phyloP scores from a whole-genome alignment of 2,113 vertebrate species.

The Bostrychus sinensis region DNA sequence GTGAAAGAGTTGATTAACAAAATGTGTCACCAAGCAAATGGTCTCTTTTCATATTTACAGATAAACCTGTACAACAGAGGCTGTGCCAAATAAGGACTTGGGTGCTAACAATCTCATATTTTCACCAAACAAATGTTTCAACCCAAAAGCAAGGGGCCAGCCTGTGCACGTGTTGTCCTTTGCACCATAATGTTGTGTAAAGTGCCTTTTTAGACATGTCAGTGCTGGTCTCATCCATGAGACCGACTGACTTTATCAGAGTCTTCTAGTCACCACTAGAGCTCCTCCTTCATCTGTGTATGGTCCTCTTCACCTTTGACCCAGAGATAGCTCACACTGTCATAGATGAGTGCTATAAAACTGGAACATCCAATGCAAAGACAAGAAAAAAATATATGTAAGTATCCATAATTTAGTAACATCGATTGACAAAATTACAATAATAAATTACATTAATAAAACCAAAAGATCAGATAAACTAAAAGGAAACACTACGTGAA shows the following conservation, averaged over 20 bases:
- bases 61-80: slow-evolving; percentile 60
- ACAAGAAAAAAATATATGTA: slow-evolving; percentile 23
- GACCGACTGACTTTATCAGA: slow-evolving; percentile 34
- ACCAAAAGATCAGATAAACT: too few relatives aligned
- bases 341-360: slow-evolving; percentile 71
- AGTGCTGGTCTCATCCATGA: slow-evolving; percentile 47
- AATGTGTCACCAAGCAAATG: slow-evolving; percentile 29
- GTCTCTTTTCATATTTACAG: slow-evolving; percentile 65
- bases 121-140: slow-evolving; percentile 32
- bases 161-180: slow-evolving; percentile 46
- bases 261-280: slow-evolving; percentile 26
- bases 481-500: too few relatives aligned
- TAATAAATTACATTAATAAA: too few relatives aligned
- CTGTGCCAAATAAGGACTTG: slow-evolving; percentile 27
- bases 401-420: too few relatives aligned
- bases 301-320: slow-evolving; percentile 25
- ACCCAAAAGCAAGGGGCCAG: slow-evolving; percentile 24
- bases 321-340: slow-evolving; percentile 24
- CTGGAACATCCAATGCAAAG: slow-evolving; percentile 60
- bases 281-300: slow-evolving; percentile 29
- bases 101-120: slow-evolving; percentile 40
- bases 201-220: slow-evolving; percentile 52
- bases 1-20: slow-evolving; percentile 16
- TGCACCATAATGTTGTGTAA: slow-evolving; percentile 43
- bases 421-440: too few relatives aligned